A percentile compares a stretch with the other conserved stretches of the same genome.
These are phyloP conservation scores for Mythimna vitellina DNA, from an alignment of 2,888 invertebrate genomes.

Conservation along the genomic window DNA sequence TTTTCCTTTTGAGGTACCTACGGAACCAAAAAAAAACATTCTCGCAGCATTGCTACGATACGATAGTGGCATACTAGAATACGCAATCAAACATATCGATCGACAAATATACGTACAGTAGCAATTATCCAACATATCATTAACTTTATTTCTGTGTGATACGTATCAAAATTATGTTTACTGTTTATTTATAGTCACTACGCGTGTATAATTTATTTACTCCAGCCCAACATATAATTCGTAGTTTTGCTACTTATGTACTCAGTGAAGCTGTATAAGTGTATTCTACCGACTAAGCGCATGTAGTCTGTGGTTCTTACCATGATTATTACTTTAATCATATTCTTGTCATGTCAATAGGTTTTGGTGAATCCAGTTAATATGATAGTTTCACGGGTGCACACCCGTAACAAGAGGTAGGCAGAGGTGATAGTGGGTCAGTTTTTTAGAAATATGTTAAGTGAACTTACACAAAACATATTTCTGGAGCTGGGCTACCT, in stretches of 20 bases:
- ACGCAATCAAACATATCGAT: background rate
- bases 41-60: too few relatives aligned
- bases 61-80: too few relatives aligned
- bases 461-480: too few relatives aligned
- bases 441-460: too few relatives aligned
- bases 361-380: background rate
- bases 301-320: slow-evolving; percentile 10
- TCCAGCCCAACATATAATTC: background rate
- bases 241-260: slow-evolving; percentile 19
- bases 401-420: too few relatives aligned
- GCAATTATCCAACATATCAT: too few relatives aligned
- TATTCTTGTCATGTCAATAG: background rate
- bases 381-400: too few relatives aligned
- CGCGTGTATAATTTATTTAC: slow-evolving; percentile 22
- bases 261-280: slow-evolving; percentile 46
- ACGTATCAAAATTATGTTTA: background rate
- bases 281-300: slow-evolving; percentile 19
- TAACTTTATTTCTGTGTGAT: background rate
- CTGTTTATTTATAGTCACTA: background rate
- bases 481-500: too few relatives aligned
- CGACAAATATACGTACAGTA: too few relatives aligned
- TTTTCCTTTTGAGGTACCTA: too few relatives aligned
- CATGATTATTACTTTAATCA: slow-evolving; percentile 20
- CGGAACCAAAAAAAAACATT: too few relatives aligned
- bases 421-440: too few relatives aligned